phyloP scores from a whole-genome alignment of 2,113 vertebrate species.

The Eubucco bourcierii region DNA sequence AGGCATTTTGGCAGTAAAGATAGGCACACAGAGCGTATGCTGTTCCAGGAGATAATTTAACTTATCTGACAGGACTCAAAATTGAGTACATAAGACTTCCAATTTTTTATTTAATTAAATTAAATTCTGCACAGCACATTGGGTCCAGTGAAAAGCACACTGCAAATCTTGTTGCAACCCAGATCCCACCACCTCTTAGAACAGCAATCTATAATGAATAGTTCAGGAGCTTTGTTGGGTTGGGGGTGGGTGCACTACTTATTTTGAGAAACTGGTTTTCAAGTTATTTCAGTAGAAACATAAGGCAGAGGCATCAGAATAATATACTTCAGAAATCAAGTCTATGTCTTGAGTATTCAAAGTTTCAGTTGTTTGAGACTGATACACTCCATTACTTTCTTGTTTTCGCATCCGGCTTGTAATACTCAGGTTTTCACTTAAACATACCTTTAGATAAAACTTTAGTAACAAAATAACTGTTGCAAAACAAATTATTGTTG shows the following conservation, averaged over 20 bases:
- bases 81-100: not conserved
- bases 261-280: not conserved
- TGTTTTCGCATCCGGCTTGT: not conserved
- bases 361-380: not conserved
- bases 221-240: not conserved
- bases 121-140: not conserved
- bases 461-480: not conserved
- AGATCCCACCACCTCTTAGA: not conserved
- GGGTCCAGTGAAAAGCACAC: not conserved
- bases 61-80: constrained; percentile 7
- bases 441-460: not conserved
- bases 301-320: not conserved
- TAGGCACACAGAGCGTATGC: not conserved
- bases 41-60: constrained; percentile 2
- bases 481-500: not conserved
- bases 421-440: not conserved
- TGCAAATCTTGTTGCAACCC: not conserved
- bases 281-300: not conserved
- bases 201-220: not conserved
- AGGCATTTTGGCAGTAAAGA: not conserved
- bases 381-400: not conserved
- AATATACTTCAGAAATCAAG: not conserved
- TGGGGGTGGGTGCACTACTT: not conserved
- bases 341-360: not conserved
- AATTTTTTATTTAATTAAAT: constrained; percentile 21